Percentiles rank a stretch among this genome's conserved stretches.
These are phyloP conservation scores for Stenoptilia bipunctidactyla DNA, from an alignment of 2,888 invertebrate species.

Conservation along the genomic window DNA sequence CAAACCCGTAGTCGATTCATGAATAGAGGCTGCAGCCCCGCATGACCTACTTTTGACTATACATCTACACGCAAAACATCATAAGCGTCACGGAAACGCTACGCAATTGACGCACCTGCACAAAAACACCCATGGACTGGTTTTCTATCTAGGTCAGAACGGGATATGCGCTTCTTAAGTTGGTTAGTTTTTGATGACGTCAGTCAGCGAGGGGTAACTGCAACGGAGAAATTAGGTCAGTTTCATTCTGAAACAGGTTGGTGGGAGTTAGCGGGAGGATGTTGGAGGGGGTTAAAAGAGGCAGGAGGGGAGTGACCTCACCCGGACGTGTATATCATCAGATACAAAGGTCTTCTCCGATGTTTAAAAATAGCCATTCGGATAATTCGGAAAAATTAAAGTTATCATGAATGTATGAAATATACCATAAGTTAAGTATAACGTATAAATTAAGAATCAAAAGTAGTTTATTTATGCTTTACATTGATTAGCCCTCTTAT, in stretches of 20 bases:
- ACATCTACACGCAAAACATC: neutral
- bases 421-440: too few species aligned
- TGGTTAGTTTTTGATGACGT: constrained; percentile 62
- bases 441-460: too few species aligned
- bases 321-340: neutral
- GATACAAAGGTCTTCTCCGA: neutral
- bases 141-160: neutral
- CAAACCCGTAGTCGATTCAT: constrained; percentile 64
- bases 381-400: too few species aligned
- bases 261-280: constrained; percentile 25
- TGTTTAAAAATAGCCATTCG: too few species aligned
- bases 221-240: constrained; percentile 70
- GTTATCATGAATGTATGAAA: too few species aligned
- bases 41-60: constrained; percentile 71
- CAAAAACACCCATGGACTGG: too few species aligned
- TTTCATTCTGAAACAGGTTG: constrained; percentile 75
- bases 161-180: constrained; percentile 30
- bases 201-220: constrained; percentile 56
- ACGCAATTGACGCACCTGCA: neutral
- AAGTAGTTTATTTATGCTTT: too few species aligned
- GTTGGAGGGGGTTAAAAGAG: too few species aligned
- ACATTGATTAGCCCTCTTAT: too few species aligned
- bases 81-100: neutral
- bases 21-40: constrained; percentile 75
- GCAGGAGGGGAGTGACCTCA: constrained; percentile 15